Conservation (phyloP, 2,888 invertebrate genomes). For the Aethes cnicana region DNA sequence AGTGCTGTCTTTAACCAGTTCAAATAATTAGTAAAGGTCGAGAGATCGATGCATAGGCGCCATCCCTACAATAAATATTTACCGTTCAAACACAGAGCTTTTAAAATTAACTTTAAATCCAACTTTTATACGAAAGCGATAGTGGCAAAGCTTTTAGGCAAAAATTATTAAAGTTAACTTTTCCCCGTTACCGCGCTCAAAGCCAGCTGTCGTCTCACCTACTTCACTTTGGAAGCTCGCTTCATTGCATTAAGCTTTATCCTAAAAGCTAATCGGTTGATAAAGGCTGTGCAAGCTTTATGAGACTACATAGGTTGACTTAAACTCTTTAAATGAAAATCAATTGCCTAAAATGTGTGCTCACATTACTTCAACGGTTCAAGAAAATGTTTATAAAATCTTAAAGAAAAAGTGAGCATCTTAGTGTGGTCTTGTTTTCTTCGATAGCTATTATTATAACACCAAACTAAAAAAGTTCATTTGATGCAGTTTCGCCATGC, state of each 20-base stretch:
- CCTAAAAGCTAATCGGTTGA: constrained; percentile 11
- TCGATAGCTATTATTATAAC: too few species aligned
- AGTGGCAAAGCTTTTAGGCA: constrained; percentile 76
- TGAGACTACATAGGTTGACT: neutral
- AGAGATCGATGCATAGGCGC: too few species aligned
- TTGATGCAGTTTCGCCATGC: too few species aligned
- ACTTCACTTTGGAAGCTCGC: constrained; percentile 40
- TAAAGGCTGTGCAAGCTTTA: constrained; percentile 1
- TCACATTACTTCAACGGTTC: too few species aligned
- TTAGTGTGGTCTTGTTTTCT: too few species aligned
- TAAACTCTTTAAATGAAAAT: neutral
- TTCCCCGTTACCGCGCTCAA: constrained; percentile 56
- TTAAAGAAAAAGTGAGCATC: too few species aligned
- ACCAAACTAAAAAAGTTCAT: too few species aligned
- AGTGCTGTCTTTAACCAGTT: too few species aligned
- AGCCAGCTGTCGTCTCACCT: constrained; percentile 52
- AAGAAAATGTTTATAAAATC: too few species aligned
- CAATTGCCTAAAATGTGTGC: too few species aligned
- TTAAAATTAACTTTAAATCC: constrained; percentile 67
- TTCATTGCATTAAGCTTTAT: constrained; percentile 24
- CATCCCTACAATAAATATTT: too few species aligned
- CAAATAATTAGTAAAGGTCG: too few species aligned
- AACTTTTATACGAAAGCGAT: constrained; percentile 68
- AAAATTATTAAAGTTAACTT: constrained; percentile 77
- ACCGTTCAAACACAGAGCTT: neutral